Percentiles rank a stretch among this genome's conserved stretches.
Conservation (phyloP, 1,140 invertebrate genomes). For the Manduca sexta region DNA sequence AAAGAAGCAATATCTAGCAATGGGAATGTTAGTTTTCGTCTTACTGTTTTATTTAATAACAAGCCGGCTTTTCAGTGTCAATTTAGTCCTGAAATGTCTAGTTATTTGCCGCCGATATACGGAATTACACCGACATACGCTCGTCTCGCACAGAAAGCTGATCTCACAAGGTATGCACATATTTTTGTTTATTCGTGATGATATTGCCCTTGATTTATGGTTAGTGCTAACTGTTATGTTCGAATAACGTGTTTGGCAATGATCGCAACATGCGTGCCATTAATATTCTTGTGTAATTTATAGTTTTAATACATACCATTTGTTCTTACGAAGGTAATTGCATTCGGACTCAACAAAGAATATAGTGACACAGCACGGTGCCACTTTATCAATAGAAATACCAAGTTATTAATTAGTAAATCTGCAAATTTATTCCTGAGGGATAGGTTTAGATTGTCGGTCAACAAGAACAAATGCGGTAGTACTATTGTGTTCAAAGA, state of each 20-base stretch:
- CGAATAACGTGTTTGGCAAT: constrained; percentile 39
- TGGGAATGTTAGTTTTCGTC: constrained; percentile 64
- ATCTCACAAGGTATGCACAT: constrained; percentile 91
- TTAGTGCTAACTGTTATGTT: constrained; percentile 22
- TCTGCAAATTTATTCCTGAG: too few species aligned
- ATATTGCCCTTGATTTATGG: constrained; percentile 44
- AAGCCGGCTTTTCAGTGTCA: constrained; percentile 62
- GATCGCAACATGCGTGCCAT: constrained; percentile 11
- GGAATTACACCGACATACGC: constrained; percentile 95
- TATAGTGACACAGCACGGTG: too few species aligned
- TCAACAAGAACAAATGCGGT: too few species aligned
- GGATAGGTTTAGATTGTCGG: too few species aligned
- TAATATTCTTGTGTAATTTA: constrained; percentile 15
- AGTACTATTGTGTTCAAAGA: too few species aligned
- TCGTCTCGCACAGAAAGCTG: constrained; percentile 94
- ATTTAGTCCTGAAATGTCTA: constrained; percentile 53
- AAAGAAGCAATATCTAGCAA: constrained; percentile 64
- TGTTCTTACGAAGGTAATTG: too few species aligned
- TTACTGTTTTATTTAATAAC: constrained; percentile 61
- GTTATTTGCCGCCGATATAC: constrained; percentile 81
- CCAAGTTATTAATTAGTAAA: too few species aligned
- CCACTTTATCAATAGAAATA: too few species aligned
- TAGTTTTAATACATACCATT: background rate
- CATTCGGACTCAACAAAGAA: too few species aligned
- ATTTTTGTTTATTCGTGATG: constrained; percentile 42